These are phyloP conservation scores for Glyphotaelius pellucidus DNA, from an alignment of 2,888 invertebrate genomes.

Conservation along the genomic window DNA sequence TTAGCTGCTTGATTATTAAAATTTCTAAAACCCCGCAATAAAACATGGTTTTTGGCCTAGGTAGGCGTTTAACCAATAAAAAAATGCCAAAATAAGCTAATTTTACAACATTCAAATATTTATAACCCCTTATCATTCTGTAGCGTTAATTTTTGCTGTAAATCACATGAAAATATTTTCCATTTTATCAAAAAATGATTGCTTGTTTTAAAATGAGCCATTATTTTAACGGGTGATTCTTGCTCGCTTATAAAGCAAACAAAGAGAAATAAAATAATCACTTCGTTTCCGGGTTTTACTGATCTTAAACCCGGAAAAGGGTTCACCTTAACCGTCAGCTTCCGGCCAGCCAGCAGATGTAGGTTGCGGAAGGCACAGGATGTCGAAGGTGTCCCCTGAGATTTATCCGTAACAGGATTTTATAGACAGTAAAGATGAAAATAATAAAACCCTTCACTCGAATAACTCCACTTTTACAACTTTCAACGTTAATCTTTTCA, in stretches of 20 bases:
- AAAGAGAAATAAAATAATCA: constrained; percentile 2
- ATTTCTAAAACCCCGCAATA: neutral
- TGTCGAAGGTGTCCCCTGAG: constrained; percentile 4
- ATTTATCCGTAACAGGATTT: constrained; percentile 8
- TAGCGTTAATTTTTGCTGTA: neutral
- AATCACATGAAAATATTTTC: neutral
- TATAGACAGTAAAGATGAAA: constrained; percentile 8
- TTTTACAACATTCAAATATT: neutral
- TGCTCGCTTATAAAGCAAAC: neutral
- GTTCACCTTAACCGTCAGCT: neutral
- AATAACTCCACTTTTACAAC: neutral
- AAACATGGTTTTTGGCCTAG: neutral
- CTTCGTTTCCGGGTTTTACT: neutral
- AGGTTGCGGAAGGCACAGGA: neutral
- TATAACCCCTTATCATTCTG: neutral
- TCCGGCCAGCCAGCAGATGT: neutral
- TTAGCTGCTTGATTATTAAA: neutral
- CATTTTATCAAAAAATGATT: neutral
- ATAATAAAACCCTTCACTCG: neutral
- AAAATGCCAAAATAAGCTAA: neutral
- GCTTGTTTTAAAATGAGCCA: neutral
- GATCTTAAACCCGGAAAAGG: neutral
- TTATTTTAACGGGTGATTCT: neutral
- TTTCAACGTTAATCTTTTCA: neutral
- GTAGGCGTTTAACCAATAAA: neutral